These are phyloP conservation scores for Heliothis virescens DNA, from an alignment of 1,140 invertebrate species.

Conservation along the genomic window DNA sequence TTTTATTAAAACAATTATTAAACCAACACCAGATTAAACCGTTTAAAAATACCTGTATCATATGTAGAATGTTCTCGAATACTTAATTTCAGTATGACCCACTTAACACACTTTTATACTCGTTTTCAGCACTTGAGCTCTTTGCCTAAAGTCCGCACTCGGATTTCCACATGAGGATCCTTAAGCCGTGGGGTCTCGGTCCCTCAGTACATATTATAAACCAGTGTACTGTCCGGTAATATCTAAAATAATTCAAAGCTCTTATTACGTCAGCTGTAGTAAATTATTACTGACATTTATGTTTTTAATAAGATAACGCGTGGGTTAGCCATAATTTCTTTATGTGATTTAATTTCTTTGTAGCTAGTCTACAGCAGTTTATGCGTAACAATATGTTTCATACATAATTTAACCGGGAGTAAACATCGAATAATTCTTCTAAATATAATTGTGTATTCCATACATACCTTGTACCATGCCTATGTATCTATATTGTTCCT, in stretches of 20 bases:
- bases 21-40: too few species aligned
- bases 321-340: conserved; percentile 5
- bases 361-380: background rate
- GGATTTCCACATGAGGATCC: background rate
- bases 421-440: too few species aligned
- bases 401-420: too few species aligned
- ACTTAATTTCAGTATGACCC: background rate
- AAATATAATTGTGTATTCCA: too few species aligned
- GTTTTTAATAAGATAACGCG: conserved; percentile 21
- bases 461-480: too few species aligned
- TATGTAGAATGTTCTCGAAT: background rate
- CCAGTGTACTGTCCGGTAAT: background rate
- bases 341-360: conserved; percentile 6
- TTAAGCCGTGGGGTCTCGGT: background rate
- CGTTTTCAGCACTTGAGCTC: too few species aligned
- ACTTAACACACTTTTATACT: background rate
- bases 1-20: too few species aligned
- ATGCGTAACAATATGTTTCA: too few species aligned
- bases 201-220: background rate
- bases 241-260: conserved; percentile 11
- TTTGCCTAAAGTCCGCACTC: background rate
- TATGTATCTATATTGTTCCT: too few species aligned
- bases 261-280: conserved; percentile 1
- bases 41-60: too few species aligned
- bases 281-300: conserved; percentile 36